A percentile compares a stretch with the other conserved stretches of the same genome.
phyloP scores from a whole-genome alignment of 1,140 invertebrate species.

The Drosophila eugracilis region DNA sequence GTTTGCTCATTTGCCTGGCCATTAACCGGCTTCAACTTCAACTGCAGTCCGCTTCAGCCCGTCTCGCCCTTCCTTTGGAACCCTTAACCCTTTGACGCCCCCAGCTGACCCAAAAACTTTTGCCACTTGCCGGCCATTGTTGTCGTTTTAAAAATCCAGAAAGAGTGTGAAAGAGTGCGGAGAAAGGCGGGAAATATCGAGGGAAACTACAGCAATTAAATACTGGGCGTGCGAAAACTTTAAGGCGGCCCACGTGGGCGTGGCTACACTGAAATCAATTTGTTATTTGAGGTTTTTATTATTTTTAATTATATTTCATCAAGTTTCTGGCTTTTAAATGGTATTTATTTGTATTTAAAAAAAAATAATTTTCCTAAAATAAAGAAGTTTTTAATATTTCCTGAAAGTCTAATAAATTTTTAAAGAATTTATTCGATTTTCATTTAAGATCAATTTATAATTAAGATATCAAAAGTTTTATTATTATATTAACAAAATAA shows the following conservation, averaged over 20 bases:
- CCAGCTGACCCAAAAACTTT: conserved; percentile 61
- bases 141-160: conserved; percentile 65
- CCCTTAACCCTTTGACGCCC: conserved; percentile 65
- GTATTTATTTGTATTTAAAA: too few relatives aligned
- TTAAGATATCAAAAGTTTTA: too few relatives aligned
- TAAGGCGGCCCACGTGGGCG: conserved; percentile 24
- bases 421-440: background rate
- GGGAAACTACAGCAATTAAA: conserved; percentile 70
- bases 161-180: background rate
- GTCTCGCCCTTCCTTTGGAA: conserved; percentile 11
- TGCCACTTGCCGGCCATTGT: conserved; percentile 72
- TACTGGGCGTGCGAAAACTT: conserved; percentile 67
- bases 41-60: conserved; percentile 17
- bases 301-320: too few relatives aligned
- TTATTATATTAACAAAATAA: too few relatives aligned
- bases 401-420: too few relatives aligned
- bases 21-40: conserved; percentile 68
- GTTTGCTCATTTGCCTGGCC: conserved; percentile 72
- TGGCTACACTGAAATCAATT: background rate
- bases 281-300: too few relatives aligned
- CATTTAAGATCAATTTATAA: background rate
- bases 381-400: too few relatives aligned
- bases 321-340: too few relatives aligned
- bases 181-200: conserved; percentile 24
- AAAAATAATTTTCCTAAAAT: too few relatives aligned